phyloP scores from a whole-genome alignment of 2,888 invertebrate genomes.

The Erebia ligea region DNA sequence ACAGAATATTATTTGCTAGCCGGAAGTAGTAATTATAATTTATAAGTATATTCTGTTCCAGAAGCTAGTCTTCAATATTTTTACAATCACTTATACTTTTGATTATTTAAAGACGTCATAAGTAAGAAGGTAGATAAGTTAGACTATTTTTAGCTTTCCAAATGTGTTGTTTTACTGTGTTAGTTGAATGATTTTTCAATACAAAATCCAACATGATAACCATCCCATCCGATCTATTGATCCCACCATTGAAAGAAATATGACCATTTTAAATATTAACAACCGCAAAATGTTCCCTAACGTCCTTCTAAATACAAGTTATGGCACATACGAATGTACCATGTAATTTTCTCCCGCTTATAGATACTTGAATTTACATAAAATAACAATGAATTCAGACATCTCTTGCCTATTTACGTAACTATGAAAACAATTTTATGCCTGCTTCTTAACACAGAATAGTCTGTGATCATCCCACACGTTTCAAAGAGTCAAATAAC shows the following conservation, averaged over 20 bases:
- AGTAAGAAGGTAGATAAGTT: too few species aligned
- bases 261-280: slow-evolving; percentile 7
- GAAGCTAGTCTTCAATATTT: too few species aligned
- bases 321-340: slow-evolving; percentile 25
- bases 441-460: slow-evolving; percentile 70
- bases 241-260: slow-evolving; percentile 2
- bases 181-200: too few species aligned
- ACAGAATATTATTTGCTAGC: too few species aligned
- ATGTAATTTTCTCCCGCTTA: slow-evolving; percentile 35
- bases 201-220: not conserved
- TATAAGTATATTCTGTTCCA: too few species aligned
- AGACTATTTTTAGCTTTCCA: too few species aligned
- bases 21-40: too few species aligned
- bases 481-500: slow-evolving; percentile 69
- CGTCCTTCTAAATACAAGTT: slow-evolving; percentile 24
- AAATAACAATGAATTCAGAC: slow-evolving; percentile 40
- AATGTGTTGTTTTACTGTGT: too few species aligned
- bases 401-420: slow-evolving; percentile 43
- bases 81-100: too few species aligned
- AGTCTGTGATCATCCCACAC: slow-evolving; percentile 77
- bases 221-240: not conserved
- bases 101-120: too few species aligned
- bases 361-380: slow-evolving; percentile 38
- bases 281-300: slow-evolving; percentile 17
- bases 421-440: slow-evolving; percentile 57